phyloP scores from a whole-genome alignment of 2,113 vertebrate genomes.

The Pristiophorus japonicus region DNA sequence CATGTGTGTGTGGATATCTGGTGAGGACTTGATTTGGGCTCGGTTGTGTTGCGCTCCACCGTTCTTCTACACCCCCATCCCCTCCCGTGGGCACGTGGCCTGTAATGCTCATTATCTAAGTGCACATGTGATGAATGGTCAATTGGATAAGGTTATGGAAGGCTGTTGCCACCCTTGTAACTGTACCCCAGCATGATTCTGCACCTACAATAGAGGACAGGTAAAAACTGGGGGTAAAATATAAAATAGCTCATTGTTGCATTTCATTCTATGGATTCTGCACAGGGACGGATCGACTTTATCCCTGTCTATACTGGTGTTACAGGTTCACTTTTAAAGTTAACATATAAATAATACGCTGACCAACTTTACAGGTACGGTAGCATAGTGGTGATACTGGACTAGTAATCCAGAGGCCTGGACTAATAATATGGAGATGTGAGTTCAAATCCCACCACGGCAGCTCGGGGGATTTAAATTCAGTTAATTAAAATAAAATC shows the following conservation, averaged over 20 bases:
- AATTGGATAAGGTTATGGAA: neutral
- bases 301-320: neutral
- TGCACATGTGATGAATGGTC: neutral
- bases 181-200: neutral
- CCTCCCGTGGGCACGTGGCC: neutral
- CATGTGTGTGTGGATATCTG: neutral
- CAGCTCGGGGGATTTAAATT: too few relatives aligned
- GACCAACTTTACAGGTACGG: too few relatives aligned
- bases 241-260: neutral
- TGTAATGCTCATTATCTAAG: neutral
- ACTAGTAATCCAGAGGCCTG: too few relatives aligned
- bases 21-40: neutral
- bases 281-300: neutral
- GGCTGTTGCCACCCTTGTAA: neutral
- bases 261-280: neutral
- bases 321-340: neutral
- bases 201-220: neutral
- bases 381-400: too few relatives aligned
- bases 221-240: neutral
- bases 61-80: neutral
- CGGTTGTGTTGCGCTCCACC: neutral
- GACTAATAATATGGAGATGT: too few relatives aligned
- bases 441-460: too few relatives aligned
- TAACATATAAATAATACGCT: neutral
- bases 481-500: too few relatives aligned